These are phyloP conservation scores for Hypsopygia costalis DNA, from an alignment of 2,888 invertebrate genomes.

Conservation along the genomic window DNA sequence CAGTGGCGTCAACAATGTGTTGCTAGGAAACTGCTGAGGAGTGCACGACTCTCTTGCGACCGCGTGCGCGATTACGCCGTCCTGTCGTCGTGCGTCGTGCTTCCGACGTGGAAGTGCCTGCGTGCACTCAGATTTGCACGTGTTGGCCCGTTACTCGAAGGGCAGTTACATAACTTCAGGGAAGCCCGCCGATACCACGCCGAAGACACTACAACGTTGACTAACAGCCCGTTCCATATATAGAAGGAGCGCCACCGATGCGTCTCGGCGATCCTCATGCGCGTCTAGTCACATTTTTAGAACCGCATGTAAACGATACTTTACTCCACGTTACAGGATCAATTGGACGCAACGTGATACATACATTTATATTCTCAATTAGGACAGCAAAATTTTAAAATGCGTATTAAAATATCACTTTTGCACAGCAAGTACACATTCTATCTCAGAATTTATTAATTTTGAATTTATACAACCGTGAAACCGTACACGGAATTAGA, in stretches of 20 bases:
- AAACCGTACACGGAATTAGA: neutral
- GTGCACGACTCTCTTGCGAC: conserved; percentile 35
- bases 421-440: conserved; percentile 1
- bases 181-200: conserved; percentile 39
- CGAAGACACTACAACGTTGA: conserved; percentile 47
- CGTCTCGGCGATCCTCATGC: conserved; percentile 59
- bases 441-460: neutral
- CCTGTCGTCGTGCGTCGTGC: conserved; percentile 28
- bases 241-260: conserved; percentile 70
- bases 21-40: conserved; percentile 73
- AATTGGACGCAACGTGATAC: conserved; percentile 30
- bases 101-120: conserved; percentile 68
- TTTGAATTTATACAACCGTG: neutral
- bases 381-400: conserved; percentile 46
- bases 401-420: conserved; percentile 48
- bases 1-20: conserved; percentile 75
- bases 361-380: conserved; percentile 26
- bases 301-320: conserved; percentile 74
- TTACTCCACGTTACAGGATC: conserved; percentile 30
- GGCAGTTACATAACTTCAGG: conserved; percentile 69
- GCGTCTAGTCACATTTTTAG: conserved; percentile 74
- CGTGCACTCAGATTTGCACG: conserved; percentile 63
- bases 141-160: conserved; percentile 49
- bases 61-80: conserved; percentile 44
- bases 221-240: conserved; percentile 70